Evolutionary conservation across 1,140 invertebrate genomes (phyloP).

Genomic region (Panagrolaimus sp.): DNA sequence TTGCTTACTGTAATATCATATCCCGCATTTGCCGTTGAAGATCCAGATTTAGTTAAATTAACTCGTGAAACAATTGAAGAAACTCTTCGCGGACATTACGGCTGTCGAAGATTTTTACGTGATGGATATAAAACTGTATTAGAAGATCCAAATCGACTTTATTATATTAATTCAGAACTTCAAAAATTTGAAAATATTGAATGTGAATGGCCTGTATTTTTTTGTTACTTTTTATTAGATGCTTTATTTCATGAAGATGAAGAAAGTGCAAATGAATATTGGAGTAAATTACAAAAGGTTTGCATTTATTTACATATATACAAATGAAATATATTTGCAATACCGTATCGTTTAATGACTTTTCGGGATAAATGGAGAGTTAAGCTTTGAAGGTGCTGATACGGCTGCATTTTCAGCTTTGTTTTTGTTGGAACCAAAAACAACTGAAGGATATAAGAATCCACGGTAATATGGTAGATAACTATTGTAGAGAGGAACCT

Average conservation of each 20-base stretch:
- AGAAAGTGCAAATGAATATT: constrained; percentile 59
- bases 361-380: neutral
- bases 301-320: constrained; percentile 5
- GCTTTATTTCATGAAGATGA: constrained; percentile 83
- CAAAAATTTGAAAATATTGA: constrained; percentile 98
- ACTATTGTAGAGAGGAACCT: constrained; percentile 4
- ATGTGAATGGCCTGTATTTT: constrained; percentile 98
- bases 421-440: neutral
- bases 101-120: constrained; percentile 86
- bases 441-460: neutral
- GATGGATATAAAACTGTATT: constrained; percentile 94
- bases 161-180: constrained; percentile 96
- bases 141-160: constrained; percentile 82
- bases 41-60: constrained; percentile 76
- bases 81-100: constrained; percentile 83
- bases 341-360: neutral
- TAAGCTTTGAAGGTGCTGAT: neutral
- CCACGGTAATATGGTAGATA: neutral
- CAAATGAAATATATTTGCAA: neutral
- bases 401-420: no score
- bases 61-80: constrained; percentile 77
- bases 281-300: constrained; percentile 50
- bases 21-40: constrained; percentile 96
- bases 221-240: constrained; percentile 88
- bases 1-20: constrained; percentile 90